Percentiles rank a stretch among this genome's conserved stretches.
Evolutionary conservation across 1,140 invertebrate species (phyloP).

Genomic region (Drosophila cardini): DNA sequence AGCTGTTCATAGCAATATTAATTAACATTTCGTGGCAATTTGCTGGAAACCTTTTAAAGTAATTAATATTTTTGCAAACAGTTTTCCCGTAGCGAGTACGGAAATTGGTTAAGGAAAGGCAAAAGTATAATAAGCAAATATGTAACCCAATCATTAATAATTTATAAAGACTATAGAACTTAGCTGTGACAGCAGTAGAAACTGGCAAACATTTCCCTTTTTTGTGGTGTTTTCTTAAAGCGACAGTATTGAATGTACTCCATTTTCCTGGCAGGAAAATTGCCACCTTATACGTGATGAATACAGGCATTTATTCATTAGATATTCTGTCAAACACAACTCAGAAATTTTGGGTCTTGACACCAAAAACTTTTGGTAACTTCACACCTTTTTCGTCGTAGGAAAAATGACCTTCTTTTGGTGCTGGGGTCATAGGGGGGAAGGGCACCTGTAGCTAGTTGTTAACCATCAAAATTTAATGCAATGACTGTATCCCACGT

Average conservation of each 20-base stretch:
- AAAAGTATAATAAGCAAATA: not conserved
- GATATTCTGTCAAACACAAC: slow-evolving; percentile 31
- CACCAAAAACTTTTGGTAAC: slow-evolving; percentile 31
- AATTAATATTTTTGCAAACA: slow-evolving; percentile 58
- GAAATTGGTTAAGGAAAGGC: not conserved
- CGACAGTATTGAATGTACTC: slow-evolving; percentile 6
- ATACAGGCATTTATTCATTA: slow-evolving; percentile 21
- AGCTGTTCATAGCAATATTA: slow-evolving; percentile 47
- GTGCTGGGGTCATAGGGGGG: too few species aligned
- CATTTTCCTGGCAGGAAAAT: not conserved
- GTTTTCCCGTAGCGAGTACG: not conserved
- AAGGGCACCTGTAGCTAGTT: slow-evolving; percentile 25
- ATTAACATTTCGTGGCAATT: slow-evolving; percentile 63
- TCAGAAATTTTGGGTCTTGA: not conserved
- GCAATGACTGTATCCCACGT: slow-evolving; percentile 42
- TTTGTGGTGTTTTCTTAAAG: not conserved
- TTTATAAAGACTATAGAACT: slow-evolving; percentile 18
- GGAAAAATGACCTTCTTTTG: not conserved
- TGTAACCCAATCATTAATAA: slow-evolving; percentile 14
- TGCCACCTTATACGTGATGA: slow-evolving; percentile 10
- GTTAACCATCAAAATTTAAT: slow-evolving; percentile 58
- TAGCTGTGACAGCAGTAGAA: not conserved
- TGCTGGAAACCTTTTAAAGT: slow-evolving; percentile 54
- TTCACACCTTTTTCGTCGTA: slow-evolving; percentile 12
- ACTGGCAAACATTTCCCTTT: not conserved